Conservation (phyloP, 2,113 vertebrate species). For the Cyprinus carpio region DNA sequence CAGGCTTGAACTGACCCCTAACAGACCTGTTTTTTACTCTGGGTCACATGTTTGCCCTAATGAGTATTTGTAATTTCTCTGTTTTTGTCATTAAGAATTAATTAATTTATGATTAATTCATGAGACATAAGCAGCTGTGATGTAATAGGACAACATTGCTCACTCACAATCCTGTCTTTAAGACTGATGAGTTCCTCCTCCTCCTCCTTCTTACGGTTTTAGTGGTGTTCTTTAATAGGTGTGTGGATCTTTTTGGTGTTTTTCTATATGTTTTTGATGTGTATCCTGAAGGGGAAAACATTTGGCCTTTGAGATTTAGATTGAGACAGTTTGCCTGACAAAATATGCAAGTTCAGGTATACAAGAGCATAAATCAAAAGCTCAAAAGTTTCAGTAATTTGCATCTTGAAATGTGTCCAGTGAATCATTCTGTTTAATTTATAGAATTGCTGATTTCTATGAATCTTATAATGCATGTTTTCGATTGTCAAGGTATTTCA, state of each 20-base stretch:
- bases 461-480: neutral
- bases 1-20: neutral
- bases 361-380: neutral
- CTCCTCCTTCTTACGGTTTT: slow-evolving; percentile 93
- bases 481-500: neutral
- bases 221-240: slow-evolving; percentile 91
- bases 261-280: slow-evolving; percentile 95
- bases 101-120: too few species aligned
- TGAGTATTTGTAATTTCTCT: neutral
- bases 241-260: slow-evolving; percentile 94
- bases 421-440: neutral
- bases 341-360: neutral
- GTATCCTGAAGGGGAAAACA: slow-evolving; percentile 81
- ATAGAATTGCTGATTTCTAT: neutral
- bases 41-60: neutral
- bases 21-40: neutral
- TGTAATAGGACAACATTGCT: neutral
- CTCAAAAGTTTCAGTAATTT: neutral
- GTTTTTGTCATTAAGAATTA: neutral
- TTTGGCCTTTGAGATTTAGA: neutral
- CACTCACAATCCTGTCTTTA: slow-evolving; percentile 88
- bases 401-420: neutral
- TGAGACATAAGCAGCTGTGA: neutral
- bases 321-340: neutral
- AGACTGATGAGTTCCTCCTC: slow-evolving; percentile 90